Percentiles rank a stretch among this genome's conserved stretches.
Evolutionary conservation across 2,888 invertebrate species (phyloP).

Genomic region (Desoria tigrina): DNA sequence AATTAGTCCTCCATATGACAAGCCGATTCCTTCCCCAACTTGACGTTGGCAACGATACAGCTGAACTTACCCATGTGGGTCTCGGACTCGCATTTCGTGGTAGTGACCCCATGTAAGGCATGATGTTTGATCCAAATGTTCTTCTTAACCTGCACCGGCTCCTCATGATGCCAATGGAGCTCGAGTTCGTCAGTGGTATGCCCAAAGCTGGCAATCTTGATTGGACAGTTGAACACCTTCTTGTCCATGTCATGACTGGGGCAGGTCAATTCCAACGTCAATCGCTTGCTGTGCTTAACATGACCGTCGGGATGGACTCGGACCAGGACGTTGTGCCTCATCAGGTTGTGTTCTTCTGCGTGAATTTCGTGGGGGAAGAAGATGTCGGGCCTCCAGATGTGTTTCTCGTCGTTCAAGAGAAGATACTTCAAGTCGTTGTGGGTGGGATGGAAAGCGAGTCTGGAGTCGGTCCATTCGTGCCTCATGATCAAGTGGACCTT

Average conservation of each 20-base stretch:
- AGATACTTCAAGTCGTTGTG: conserved; percentile 8
- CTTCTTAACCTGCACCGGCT: conserved; percentile 1
- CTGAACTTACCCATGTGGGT: conserved; percentile 2
- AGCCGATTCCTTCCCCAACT: conserved; percentile 3
- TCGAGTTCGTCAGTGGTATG: conserved; percentile 7
- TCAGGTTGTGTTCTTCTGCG: conserved; percentile 56
- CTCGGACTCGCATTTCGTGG: not conserved
- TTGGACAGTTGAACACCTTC: conserved; percentile 13
- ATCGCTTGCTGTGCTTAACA: conserved; percentile 57
- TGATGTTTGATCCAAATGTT: not conserved
- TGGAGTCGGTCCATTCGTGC: conserved; percentile 14
- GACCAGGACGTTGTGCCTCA: conserved; percentile 56
- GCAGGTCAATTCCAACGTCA: conserved; percentile 58
- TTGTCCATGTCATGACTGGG: conserved; percentile 38
- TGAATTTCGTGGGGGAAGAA: conserved; percentile 59
- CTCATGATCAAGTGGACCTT: conserved; percentile 23
- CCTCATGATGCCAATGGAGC: conserved; percentile 9
- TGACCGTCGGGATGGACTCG: conserved; percentile 56
- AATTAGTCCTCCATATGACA: too few relatives aligned
- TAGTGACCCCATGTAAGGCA: conserved; percentile 5
- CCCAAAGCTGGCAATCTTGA: conserved; percentile 17
- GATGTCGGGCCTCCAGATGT: conserved; percentile 59
- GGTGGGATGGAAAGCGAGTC: conserved; percentile 1
- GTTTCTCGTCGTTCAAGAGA: conserved; percentile 45
- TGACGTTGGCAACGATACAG: conserved; percentile 10